phyloP scores from a whole-genome alignment of 2,888 invertebrate species.

The Volucella zonaria region DNA sequence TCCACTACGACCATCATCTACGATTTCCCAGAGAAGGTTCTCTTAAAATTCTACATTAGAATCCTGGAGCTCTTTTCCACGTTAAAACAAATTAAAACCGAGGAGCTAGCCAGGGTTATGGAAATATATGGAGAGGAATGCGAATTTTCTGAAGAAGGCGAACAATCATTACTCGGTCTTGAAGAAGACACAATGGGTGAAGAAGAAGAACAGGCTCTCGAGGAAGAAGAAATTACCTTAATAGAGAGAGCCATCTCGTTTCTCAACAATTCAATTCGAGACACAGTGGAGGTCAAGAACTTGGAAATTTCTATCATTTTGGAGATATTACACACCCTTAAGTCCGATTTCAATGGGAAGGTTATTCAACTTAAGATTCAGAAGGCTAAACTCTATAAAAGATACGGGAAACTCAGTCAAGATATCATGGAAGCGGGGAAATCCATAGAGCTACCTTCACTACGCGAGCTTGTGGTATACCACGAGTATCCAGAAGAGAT shows the following conservation, averaged over 20 bases:
- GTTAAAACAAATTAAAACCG: conserved; percentile 48
- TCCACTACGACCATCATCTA: conserved; percentile 10
- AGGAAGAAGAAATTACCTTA: conserved; percentile 26
- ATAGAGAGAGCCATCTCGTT: conserved; percentile 53
- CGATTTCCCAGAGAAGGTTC: conserved; percentile 62
- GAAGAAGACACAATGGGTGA: not conserved
- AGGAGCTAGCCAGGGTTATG: conserved; percentile 43
- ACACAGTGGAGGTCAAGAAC: conserved; percentile 53
- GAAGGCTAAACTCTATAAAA: conserved; percentile 40
- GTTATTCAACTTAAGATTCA: conserved; percentile 31
- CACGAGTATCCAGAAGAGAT: conserved; percentile 80
- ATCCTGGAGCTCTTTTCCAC: conserved; percentile 45
- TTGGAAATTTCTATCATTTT: conserved; percentile 55
- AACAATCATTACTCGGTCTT: not conserved
- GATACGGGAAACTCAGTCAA: conserved; percentile 23
- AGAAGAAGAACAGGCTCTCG: conserved; percentile 1
- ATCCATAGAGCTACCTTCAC: conserved; percentile 75
- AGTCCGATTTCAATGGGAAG: conserved; percentile 45
- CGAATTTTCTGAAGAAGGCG: conserved; percentile 19
- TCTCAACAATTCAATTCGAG: conserved; percentile 50
- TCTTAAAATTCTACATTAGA: conserved; percentile 52
- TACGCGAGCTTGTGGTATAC: conserved; percentile 76
- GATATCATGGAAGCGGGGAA: conserved; percentile 61
- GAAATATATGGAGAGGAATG: conserved; percentile 41
- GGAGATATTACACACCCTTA: conserved; percentile 38